These are phyloP conservation scores for Ceratitis capitata DNA, from an alignment of 1,140 invertebrate species.

Conservation along the genomic window DNA sequence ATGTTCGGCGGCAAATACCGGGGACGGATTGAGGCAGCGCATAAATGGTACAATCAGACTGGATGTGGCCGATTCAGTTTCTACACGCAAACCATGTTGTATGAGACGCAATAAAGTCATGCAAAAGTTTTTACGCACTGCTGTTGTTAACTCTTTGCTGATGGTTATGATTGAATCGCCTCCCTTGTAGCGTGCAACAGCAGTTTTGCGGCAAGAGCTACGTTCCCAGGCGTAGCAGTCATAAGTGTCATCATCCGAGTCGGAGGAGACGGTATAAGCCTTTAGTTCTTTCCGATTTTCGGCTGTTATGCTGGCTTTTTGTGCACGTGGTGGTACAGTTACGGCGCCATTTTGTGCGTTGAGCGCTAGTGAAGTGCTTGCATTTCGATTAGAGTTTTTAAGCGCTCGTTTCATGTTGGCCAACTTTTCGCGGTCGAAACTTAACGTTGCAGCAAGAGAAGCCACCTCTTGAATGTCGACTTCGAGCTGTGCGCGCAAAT, in stretches of 20 bases:
- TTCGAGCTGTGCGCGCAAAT: slow-evolving; percentile 91
- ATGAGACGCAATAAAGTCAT: slow-evolving; percentile 89
- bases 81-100: slow-evolving; percentile 90
- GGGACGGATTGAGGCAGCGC: slow-evolving; percentile 79
- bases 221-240: slow-evolving; percentile 56
- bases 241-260: slow-evolving; percentile 66
- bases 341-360: slow-evolving; percentile 58
- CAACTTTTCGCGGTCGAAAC: slow-evolving; percentile 61
- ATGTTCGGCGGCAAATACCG: slow-evolving; percentile 46
- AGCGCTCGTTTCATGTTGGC: slow-evolving; percentile 57
- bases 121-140: slow-evolving; percentile 91
- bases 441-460: slow-evolving; percentile 57
- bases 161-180: slow-evolving; percentile 69
- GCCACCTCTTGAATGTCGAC: slow-evolving; percentile 69
- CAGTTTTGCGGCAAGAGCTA: slow-evolving; percentile 50
- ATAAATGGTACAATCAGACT: slow-evolving; percentile 83
- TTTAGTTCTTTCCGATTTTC: slow-evolving; percentile 45
- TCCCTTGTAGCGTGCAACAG: slow-evolving; percentile 62
- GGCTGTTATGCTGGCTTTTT: slow-evolving; percentile 51
- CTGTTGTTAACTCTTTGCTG: slow-evolving; percentile 78
- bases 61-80: slow-evolving; percentile 63
- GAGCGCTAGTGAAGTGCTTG: background rate
- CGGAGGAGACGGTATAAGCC: slow-evolving; percentile 53
- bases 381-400: slow-evolving; percentile 49
- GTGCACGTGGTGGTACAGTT: slow-evolving; percentile 64